Percentiles rank a stretch among this genome's conserved stretches.
phyloP scores from a whole-genome alignment of 2,888 invertebrate genomes.

The Erebia ligea region DNA sequence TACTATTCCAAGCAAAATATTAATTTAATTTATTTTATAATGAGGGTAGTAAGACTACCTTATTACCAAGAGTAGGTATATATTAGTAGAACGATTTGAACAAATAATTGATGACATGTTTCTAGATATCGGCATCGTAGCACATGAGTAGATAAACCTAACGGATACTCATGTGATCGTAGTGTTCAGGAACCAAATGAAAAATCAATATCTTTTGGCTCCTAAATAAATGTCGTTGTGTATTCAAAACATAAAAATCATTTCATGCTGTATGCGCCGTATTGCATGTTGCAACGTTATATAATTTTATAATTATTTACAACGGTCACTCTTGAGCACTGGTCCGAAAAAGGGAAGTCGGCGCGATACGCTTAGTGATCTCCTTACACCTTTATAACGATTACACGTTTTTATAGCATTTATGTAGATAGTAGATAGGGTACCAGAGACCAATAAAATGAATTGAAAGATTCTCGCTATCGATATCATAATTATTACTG shows the following conservation, averaged over 20 bases:
- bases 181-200: too few species aligned
- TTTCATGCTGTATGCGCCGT: conserved; percentile 24
- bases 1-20: too few species aligned
- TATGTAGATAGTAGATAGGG: neutral
- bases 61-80: too few species aligned
- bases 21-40: too few species aligned
- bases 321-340: conserved; percentile 58
- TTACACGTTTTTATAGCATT: conserved; percentile 15
- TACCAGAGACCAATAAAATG: neutral
- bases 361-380: conserved; percentile 57
- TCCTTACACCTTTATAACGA: conserved; percentile 34
- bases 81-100: too few species aligned
- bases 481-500: conserved; percentile 12
- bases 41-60: too few species aligned
- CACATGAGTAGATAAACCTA: too few species aligned
- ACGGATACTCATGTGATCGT: too few species aligned
- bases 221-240: too few species aligned
- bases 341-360: conserved; percentile 59
- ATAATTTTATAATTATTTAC: conserved; percentile 40
- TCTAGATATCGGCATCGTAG: too few species aligned
- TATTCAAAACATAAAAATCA: neutral
- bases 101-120: too few species aligned
- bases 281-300: conserved; percentile 37
- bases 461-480: neutral
- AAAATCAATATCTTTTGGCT: too few species aligned